Conservation (phyloP, 2,797 vertebrate genomes). For the Coilia nasus region DNA sequence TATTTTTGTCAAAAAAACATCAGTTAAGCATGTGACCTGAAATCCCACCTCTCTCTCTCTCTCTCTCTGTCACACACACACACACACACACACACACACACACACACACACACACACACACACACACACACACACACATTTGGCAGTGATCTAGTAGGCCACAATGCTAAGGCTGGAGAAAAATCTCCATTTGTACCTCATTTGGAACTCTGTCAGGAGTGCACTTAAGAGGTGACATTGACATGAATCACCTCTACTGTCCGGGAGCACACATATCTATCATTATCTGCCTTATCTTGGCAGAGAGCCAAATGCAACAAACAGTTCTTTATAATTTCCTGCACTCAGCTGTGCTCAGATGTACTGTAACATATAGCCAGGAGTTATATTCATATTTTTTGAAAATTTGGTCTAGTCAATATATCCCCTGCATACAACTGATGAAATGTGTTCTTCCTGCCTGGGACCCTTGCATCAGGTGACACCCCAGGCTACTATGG, state of each 20-base stretch:
- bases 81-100: too few species aligned
- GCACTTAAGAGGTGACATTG: conserved; percentile 13
- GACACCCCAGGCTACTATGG: not conserved
- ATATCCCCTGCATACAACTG: not conserved
- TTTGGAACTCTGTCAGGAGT: conserved; percentile 1
- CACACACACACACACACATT: conserved; percentile 39
- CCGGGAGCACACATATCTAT: not conserved
- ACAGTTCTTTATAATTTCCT: not conserved
- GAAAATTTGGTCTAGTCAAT: not conserved
- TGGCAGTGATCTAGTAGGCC: not conserved
- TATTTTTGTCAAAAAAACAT: conserved; percentile 24
- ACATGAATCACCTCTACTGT: conserved; percentile 17
- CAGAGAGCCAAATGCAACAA: not conserved
- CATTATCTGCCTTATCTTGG: conserved; percentile 21
- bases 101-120: conserved; percentile 30
- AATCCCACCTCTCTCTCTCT: conserved; percentile 46
- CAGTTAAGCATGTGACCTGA: conserved; percentile 24
- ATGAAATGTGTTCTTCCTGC: not conserved
- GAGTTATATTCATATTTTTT: not conserved
- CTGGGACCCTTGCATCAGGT: not conserved
- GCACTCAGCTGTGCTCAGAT: not conserved
- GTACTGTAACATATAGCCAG: not conserved
- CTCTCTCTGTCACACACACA: too few species aligned
- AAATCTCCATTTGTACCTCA: not conserved
- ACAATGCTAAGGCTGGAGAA: not conserved